These are phyloP conservation scores for Philereme vetulata DNA, from an alignment of 2,888 invertebrate species.

Conservation along the genomic window DNA sequence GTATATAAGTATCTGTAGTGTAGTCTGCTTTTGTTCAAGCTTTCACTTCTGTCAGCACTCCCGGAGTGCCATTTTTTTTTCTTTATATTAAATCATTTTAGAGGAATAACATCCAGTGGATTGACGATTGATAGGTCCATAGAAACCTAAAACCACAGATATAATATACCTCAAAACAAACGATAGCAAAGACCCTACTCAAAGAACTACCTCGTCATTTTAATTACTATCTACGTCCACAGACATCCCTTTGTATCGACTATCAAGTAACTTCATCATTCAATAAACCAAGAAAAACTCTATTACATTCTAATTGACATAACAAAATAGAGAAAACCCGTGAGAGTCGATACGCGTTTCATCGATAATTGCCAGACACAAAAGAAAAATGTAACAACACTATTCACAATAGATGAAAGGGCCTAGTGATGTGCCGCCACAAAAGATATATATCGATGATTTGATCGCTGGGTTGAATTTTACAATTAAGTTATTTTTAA, in stretches of 20 bases:
- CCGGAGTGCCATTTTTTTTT: too few relatives aligned
- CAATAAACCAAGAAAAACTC: constrained; percentile 47
- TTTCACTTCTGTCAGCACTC: too few relatives aligned
- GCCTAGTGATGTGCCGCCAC: constrained; percentile 56
- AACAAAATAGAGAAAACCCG: constrained; percentile 44
- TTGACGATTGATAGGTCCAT: too few relatives aligned
- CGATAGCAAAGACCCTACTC: constrained; percentile 1
- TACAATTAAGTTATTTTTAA: constrained; percentile 65
- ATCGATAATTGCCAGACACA: constrained; percentile 55
- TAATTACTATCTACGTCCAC: constrained; percentile 31
- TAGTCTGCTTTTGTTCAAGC: too few relatives aligned
- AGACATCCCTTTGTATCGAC: constrained; percentile 15
- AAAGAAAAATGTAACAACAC: constrained; percentile 59
- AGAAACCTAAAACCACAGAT: too few relatives aligned
- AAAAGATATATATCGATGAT: constrained; percentile 53
- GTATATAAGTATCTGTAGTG: too few relatives aligned
- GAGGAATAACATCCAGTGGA: too few relatives aligned
- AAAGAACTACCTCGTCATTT: constrained; percentile 20
- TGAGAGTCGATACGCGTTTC: constrained; percentile 37
- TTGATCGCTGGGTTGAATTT: constrained; percentile 44
- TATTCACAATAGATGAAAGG: constrained; percentile 49
- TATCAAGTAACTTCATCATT: constrained; percentile 32
- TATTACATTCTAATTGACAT: constrained; percentile 55
- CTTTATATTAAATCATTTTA: too few relatives aligned
- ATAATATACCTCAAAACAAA: neutral